Evolutionary conservation across 2,797 vertebrate genomes (phyloP), one percentile per base, ranked within the genome.

Genomic region (Sylvilagus floridanus): DNA sequence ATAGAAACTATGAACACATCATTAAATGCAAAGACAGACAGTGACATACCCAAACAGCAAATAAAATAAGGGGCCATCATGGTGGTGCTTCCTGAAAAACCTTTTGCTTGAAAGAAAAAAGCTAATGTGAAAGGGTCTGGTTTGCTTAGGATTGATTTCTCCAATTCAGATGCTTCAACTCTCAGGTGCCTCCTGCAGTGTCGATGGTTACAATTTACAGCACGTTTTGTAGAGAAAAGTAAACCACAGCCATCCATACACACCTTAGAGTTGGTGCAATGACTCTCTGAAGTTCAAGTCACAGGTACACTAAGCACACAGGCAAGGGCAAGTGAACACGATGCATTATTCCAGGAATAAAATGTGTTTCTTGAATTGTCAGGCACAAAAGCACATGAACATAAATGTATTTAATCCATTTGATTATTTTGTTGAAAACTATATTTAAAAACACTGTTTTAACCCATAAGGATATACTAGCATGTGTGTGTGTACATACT

Each of bases 111-210:
- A 81, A 77, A 92, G 42, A 24, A 60, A 69, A 5, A 57, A 17
- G 13, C 35, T 88, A 17, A 63, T 57, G 93, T 35, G 69, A 90
- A 86, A 93, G 90, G 92, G 32, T 52, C 81, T 83, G 77, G 10
- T 94, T 88, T 81, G 84, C 93, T 96, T 50, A 62, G 77, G 57
- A 83, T 86, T 81, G 50, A 26, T 96, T 93, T 95, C 95, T 91
- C 69, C 10, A 10, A 14, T 66, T 77, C 73, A 62, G 81, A 28
- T 42, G 1, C 54, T 35, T 0, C 37, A 7, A 26, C 12, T 12
- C n/a, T 22, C 30, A 35, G 52, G 72, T 81, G 16, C 12, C 83
- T 78, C 5, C 21, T 28, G 52, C 68, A 65, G 0, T 2, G 32
- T 50, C 57, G 68, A 84, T 85, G 37, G 69, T 79, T 79, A 65